phyloP scores from a whole-genome alignment of 1,140 invertebrate genomes.

The Carposina sasakii region DNA sequence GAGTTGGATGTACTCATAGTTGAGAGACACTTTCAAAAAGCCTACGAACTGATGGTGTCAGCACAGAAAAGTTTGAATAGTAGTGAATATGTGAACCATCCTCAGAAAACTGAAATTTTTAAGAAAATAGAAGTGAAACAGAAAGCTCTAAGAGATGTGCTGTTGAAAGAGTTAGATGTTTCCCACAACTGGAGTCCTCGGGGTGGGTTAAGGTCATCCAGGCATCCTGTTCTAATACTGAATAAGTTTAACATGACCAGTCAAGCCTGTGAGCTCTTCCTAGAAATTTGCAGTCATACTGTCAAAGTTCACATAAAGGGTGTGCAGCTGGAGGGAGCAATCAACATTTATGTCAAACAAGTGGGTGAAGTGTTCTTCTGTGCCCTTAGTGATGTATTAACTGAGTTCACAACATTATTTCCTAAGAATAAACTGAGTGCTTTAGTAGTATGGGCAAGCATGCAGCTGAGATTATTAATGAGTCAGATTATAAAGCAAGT shows the following conservation, averaged over 20 bases:
- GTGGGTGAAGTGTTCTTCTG: conserved; percentile 91
- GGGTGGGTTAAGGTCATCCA: conserved; percentile 91
- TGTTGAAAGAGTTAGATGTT: conserved; percentile 91
- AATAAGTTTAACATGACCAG: conserved; percentile 86
- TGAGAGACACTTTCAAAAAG: conserved; percentile 97
- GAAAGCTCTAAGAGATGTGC: conserved; percentile 85
- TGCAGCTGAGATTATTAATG: conserved; percentile 88
- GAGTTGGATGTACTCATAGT: conserved; percentile 97
- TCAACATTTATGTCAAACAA: conserved; percentile 87
- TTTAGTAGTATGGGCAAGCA: conserved; percentile 92
- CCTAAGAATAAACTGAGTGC: conserved; percentile 84
- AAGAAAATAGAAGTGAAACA: conserved; percentile 82
- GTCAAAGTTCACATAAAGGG: conserved; percentile 88
- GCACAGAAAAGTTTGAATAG: conserved; percentile 65
- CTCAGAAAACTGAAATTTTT: conserved; percentile 52
- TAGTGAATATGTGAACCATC: conserved; percentile 60
- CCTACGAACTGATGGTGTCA: conserved; percentile 86
- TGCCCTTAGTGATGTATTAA: conserved; percentile 88
- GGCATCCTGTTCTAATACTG: conserved; percentile 89
- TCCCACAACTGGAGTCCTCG: conserved; percentile 91
- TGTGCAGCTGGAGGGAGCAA: conserved; percentile 91
- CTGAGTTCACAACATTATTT: conserved; percentile 90
- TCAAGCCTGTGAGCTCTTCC: conserved; percentile 88
- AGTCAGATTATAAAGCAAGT: conserved; percentile 91
- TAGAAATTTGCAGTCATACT: conserved; percentile 87